Base-by-base conservation (phyloP, 2,888 invertebrate genomes). In the Diloba caeruleocephala region DNA sequence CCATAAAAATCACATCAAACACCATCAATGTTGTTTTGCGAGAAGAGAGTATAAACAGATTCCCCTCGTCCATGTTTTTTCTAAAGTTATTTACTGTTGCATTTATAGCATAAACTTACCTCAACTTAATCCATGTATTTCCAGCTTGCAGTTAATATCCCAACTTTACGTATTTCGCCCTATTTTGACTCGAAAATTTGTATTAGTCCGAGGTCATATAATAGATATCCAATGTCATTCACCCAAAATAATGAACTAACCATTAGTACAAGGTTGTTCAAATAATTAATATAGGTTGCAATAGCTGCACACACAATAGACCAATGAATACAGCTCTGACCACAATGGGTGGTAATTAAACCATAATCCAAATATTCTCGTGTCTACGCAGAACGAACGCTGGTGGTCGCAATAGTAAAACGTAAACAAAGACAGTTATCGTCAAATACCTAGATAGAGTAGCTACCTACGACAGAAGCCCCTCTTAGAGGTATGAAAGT, bases 311-410 rank as follows among this genome's bases (percentile, higher is more conserved):
- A 46, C 60, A 63, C 69, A 66, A 68, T 63, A 41, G 64, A 21
- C 54, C 63, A 70, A 71, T 68, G 69, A 74, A 78, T 79, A 76
- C 85, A 81, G 36, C 41, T 79, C 23, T 76, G 68, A 69, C 83
- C 87, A 90, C 92, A 92, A 92, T 91, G 84, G 88, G 83, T 86
- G 89, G 89, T 91, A 91, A 92, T 92, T 92, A 92, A 91, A 89
- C 81, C 74, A 85, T 84, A 90, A 89, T 88, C 87, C 91, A 90
- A 92, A 92, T 91, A 92, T 85, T 85, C 87, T 81, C 82, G 73
- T 83, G 82, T 85, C 88, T 85, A 79, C 84, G 64, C 50, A 84
- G 85, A 89, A 85, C 76, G 84, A 85, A 84, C 88, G 78, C 80
- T 71, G 92, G 92, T 92, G 92, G 92, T 92, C 92, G 91, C 81